phyloP scores from a whole-genome alignment of 2,113 vertebrate species.

The Leptodactylus fuscus region DNA sequence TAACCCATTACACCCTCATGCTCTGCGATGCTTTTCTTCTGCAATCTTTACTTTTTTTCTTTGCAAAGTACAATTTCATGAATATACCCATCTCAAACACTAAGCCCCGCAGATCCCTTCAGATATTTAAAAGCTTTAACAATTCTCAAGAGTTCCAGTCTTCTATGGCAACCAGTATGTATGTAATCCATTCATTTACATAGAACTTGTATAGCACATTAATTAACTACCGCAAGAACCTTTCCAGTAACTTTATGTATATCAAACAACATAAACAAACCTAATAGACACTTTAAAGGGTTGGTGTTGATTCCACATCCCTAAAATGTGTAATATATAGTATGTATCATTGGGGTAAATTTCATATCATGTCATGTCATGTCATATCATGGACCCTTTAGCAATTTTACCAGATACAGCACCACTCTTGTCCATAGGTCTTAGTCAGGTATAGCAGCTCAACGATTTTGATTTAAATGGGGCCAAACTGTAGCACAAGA shows the following conservation, averaged over 20 bases:
- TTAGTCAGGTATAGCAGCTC: no score
- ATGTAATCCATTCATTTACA: neutral
- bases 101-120: neutral
- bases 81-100: neutral
- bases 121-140: neutral
- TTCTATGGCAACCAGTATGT: neutral
- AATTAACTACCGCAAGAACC: neutral
- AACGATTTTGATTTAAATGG: no score
- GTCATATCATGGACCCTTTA: no score
- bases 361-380: no score
- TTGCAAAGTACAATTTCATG: neutral
- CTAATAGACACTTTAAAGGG: neutral
- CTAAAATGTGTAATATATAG: no score
- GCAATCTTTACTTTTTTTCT: neutral
- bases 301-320: no score
- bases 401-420: no score
- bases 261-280: neutral
- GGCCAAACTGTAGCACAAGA: neutral
- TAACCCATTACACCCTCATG: no score
- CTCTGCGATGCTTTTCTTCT: no score
- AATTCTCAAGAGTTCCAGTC: neutral
- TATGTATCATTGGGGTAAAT: no score
- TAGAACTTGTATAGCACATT: neutral
- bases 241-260: neutral
- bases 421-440: no score